Base-by-base conservation (phyloP, 2,888 invertebrate species). In the Volucella inflata region DNA sequence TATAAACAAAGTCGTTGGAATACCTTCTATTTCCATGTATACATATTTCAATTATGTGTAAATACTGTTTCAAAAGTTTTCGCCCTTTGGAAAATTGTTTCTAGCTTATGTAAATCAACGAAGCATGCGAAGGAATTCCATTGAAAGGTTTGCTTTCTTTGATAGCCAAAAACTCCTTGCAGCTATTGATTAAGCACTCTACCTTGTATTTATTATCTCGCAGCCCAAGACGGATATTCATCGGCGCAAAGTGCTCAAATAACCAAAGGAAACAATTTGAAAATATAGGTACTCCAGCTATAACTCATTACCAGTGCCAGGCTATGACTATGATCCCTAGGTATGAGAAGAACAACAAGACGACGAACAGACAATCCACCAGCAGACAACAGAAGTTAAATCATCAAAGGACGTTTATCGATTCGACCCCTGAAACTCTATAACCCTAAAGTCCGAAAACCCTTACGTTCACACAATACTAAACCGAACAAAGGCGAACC, bases 351-450 rank as follows among this genome's bases (percentile, higher is more conserved):
- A 62, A 46, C 53, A 51, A 38, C 38, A 53, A 53, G 11, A 64
- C n/a, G 10, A 14, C 16, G 16, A n/a, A 57, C 46, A 46, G 51
- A 16, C 62, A 53, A 21, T 14, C 55, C 9, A 30, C 8, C 12
- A 46, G 53, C 62, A 50, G 64, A 51, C 57, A 30, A 70, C 42
- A 55, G 50, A 62, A 81, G 67, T 57, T 74, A 74, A 78, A 74
- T 78, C 70, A 71, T 78, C 78, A 71, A 71, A 70, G 64, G 70
- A 70, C 40, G 71, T 78, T 78, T 71, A 74, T 83, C 60, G 79
- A 75, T 75, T 64, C 42, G 42, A 44, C 40, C 60, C 55, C 30
- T 30, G 30, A 30, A 30, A 30, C 6, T 30, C 30, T 30, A 3
- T 6, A 30, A 6, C 30, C 30, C 4, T 30, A 30, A 30, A n/a